These are phyloP conservation scores for Polydesmus complanatus DNA, from an alignment of 2,888 invertebrate species.

Conservation along the genomic window DNA sequence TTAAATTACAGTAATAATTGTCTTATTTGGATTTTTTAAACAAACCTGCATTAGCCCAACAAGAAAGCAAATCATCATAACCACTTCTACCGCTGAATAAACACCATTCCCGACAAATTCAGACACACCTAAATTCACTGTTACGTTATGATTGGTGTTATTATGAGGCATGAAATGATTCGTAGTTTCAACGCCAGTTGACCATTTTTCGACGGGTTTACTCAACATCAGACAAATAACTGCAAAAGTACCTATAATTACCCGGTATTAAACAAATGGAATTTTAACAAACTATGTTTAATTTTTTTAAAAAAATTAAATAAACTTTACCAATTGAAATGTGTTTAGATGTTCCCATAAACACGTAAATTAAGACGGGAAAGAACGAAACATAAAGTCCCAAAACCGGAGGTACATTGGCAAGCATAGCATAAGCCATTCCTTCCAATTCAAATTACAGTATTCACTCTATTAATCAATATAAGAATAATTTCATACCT, in stretches of 20 bases:
- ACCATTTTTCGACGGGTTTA: conserved; percentile 14
- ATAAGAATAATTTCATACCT: conserved; percentile 3
- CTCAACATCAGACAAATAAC: conserved; percentile 18
- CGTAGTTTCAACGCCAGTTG: neutral
- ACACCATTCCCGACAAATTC: too few species aligned
- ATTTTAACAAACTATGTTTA: too few species aligned
- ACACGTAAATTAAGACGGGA: conserved; percentile 71
- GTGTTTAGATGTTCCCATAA: conserved; percentile 78
- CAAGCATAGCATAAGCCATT: conserved; percentile 42
- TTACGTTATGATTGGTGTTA: too few species aligned
- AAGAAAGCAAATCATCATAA: conserved; percentile 10
- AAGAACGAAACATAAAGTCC: conserved; percentile 79
- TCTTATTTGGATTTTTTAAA: neutral
- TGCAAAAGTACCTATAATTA: conserved; percentile 16
- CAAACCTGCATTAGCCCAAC: conserved; percentile 11
- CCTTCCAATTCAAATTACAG: too few species aligned
- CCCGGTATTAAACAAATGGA: neutral
- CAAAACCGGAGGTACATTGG: conserved; percentile 36
- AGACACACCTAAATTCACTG: too few species aligned
- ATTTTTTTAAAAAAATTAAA: neutral
- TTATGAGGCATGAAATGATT: too few species aligned
- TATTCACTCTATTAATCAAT: too few species aligned
- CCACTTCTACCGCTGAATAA: conserved; percentile 8
- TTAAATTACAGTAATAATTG: neutral
- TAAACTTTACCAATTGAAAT: conserved; percentile 67